Conservation (phyloP, 2,888 invertebrate genomes). For the Tuta absoluta region DNA sequence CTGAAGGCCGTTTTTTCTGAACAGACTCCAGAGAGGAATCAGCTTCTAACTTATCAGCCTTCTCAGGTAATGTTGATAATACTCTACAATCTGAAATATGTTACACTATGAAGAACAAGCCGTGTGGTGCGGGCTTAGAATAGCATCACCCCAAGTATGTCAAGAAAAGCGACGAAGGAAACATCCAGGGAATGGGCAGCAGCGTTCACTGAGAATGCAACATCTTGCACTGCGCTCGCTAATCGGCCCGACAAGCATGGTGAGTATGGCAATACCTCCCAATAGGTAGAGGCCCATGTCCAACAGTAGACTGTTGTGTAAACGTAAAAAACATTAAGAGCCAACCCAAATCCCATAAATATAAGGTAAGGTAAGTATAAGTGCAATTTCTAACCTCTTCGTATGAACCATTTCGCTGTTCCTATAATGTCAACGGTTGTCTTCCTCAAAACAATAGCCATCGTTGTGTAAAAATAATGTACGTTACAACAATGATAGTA, state of each 20-base stretch:
- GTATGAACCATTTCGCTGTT: conserved; percentile 61
- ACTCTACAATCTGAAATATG: conserved; percentile 56
- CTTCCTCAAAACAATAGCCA: conserved; percentile 63
- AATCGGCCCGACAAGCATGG: too few species aligned
- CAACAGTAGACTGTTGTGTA: too few species aligned
- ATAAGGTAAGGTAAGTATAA: background rate
- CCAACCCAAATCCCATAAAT: too few species aligned
- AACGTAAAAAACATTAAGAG: too few species aligned
- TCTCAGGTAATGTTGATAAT: conserved; percentile 61
- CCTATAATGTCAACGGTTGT: conserved; percentile 49
- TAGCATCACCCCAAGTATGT: too few species aligned
- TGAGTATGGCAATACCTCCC: too few species aligned
- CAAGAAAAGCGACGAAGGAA: too few species aligned
- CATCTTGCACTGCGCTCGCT: too few species aligned
- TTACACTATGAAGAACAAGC: conserved; percentile 8
- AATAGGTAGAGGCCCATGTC: too few species aligned
- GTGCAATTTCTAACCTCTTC: conserved; percentile 62
- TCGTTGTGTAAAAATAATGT: conserved; percentile 34
- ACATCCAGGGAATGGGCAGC: too few species aligned
- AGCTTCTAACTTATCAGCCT: conserved; percentile 40
- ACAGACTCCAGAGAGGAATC: conserved; percentile 31
- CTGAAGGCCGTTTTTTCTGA: conserved; percentile 39
- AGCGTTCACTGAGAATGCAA: too few species aligned
- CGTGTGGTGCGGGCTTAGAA: too few species aligned
- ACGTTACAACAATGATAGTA: background rate